Evolutionary conservation across 1,140 invertebrate species (phyloP), one percentile per base, ranked within the genome.

Genomic region (Heliconius melpomene): DNA sequence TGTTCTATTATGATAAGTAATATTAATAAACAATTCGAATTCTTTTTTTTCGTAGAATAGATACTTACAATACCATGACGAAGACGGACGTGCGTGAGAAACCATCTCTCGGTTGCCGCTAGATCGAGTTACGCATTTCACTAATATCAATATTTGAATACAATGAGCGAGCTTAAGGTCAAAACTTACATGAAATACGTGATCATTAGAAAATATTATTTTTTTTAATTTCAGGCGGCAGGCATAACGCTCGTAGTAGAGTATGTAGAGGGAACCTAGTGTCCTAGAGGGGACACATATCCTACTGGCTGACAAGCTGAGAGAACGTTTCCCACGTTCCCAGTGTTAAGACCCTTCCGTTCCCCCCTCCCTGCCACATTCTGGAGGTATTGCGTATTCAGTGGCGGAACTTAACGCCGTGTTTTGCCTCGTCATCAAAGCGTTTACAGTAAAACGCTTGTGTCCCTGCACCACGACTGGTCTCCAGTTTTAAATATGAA

Each of bases 61-160:
- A n/a, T 77, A 80, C 36, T 80, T 72, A 77, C 72, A 77, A 74
- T 79, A 57, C 72, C 73, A 40, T 77, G 75, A 66, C 52, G 46
- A 46, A 79, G 23, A 40, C 71, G 40, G 66, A 52, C 74, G 77
- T 85, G 76, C 86, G 86, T 89, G 86, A 85, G 87, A 89, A 85
- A 71, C n/a, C 46, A 46, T 84, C 77, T 86, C 23, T 66, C 13
- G 60, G 60, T 29, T 66, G 60, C 73, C 75, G 81, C 72, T 80
- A 79, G 83, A 88, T 88, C 83, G 81, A 78, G 77, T 88, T 88
- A 83, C 85, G 71, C 71, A 29, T 66, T 66, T 29, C 26, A 60
- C 54, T 60, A 23, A 29, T 66, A 18, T 66, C 60, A 66, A 29
- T 26, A 66, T 66, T 26, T 66, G 13, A 66, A 29, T 29, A 66